Evolutionary conservation across 92 coral and sea anemone genomes (phyloP).

Genomic region (Micromussa lordhowensis): DNA sequence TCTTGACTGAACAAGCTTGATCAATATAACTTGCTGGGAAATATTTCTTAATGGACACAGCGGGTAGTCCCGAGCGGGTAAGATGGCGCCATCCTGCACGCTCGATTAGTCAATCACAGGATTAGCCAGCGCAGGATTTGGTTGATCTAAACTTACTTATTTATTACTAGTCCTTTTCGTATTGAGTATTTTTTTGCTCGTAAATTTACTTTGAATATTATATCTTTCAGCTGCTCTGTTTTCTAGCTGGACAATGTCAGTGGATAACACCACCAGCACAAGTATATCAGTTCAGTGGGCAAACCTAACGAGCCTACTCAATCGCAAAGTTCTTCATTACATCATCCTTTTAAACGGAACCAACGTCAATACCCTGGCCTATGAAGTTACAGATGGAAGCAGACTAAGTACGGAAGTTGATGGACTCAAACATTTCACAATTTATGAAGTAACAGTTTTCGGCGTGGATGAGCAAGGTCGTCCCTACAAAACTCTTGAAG

Average conservation of each 20-base stretch:
- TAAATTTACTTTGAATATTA: not conserved
- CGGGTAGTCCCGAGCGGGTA: too few species aligned
- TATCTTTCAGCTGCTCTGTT: not conserved
- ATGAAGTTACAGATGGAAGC: not conserved
- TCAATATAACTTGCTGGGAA: too few species aligned
- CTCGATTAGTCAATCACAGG: too few species aligned
- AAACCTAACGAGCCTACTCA: not conserved
- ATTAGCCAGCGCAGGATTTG: too few species aligned
- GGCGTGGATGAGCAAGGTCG: constrained; percentile 7
- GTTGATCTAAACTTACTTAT: not conserved
- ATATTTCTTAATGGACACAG: too few species aligned
- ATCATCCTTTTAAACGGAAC: not conserved
- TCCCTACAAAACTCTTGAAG: not conserved
- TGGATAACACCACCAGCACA: not conserved
- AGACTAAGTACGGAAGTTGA: not conserved
- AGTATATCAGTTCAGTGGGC: not conserved
- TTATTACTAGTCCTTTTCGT: not conserved
- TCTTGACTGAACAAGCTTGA: too few species aligned
- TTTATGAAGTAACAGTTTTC: not conserved
- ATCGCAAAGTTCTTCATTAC: not conserved
- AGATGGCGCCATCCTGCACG: too few species aligned
- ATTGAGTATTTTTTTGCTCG: not conserved
- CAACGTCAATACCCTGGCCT: not conserved
- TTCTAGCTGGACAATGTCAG: constrained; percentile 1
- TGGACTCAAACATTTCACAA: constrained; percentile 7